A percentile compares a stretch with the other conserved stretches of the same genome.
phyloP scores from a whole-genome alignment of 2,888 invertebrate genomes.

The Eupeodes latifasciatus region DNA sequence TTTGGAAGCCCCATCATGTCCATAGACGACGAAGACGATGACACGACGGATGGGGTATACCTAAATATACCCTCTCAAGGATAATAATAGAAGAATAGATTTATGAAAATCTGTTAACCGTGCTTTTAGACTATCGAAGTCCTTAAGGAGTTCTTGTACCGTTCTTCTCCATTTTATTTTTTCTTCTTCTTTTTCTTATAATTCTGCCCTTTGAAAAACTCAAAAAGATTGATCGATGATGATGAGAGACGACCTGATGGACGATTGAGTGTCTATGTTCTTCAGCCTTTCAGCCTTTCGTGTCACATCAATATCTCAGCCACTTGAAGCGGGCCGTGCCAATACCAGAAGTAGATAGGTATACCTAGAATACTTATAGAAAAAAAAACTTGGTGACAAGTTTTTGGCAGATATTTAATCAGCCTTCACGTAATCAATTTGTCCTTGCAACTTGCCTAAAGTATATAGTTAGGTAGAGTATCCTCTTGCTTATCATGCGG shows the following conservation, averaged over 20 bases:
- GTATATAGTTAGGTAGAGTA: background rate
- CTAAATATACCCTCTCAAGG: constrained; percentile 12
- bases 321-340: constrained; percentile 45
- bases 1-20: constrained; percentile 11
- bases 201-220: background rate
- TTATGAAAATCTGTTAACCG: constrained; percentile 56
- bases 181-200: background rate
- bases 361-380: too few relatives aligned
- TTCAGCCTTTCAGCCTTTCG: constrained; percentile 50
- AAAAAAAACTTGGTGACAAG: constrained; percentile 68
- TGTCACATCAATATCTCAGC: constrained; percentile 72
- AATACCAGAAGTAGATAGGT: background rate
- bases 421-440: constrained; percentile 75
- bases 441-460: constrained; percentile 39
- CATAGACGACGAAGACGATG: background rate
- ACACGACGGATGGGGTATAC: background rate
- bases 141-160: constrained; percentile 34
- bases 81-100: constrained; percentile 53
- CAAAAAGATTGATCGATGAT: constrained; percentile 68
- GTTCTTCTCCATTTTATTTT: background rate
- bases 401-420: constrained; percentile 74
- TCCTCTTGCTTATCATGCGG: constrained; percentile 20
- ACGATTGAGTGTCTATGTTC: constrained; percentile 31
- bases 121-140: constrained; percentile 32
- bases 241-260: constrained; percentile 47